Conservation (phyloP, 2,797 vertebrate genomes). For the Amniataba percoides region DNA sequence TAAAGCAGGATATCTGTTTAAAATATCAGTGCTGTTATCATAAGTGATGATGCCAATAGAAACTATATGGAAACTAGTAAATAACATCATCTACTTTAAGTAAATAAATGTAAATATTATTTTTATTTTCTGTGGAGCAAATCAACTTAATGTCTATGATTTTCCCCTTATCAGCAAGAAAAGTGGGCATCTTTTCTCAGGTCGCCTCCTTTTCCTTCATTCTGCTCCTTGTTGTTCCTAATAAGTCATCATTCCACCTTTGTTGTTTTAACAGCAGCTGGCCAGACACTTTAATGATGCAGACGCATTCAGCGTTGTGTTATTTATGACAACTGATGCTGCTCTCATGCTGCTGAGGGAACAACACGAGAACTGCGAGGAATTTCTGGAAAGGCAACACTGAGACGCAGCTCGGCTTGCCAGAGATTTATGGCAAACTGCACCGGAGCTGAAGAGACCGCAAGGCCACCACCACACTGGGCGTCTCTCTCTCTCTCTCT, state of each 20-base stretch:
- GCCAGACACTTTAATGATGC: constrained; percentile 66
- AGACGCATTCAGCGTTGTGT: constrained; percentile 51
- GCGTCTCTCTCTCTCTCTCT: too few species aligned
- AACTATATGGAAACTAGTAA: not conserved
- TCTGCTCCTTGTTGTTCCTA: constrained; percentile 2
- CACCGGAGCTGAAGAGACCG: constrained; percentile 57
- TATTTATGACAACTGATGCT: constrained; percentile 74
- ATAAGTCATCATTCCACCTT: constrained; percentile 27
- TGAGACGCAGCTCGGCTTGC: constrained; percentile 39
- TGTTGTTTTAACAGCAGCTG: constrained; percentile 47
- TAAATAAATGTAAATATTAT: not conserved
- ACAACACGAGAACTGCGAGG: constrained; percentile 61
- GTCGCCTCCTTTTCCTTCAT: constrained; percentile 4
- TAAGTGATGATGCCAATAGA: not conserved
- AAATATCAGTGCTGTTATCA: too few species aligned
- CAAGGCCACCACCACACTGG: constrained; percentile 39
- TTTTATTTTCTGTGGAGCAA: not conserved
- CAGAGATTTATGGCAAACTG: constrained; percentile 63
- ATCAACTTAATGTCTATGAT: not conserved
- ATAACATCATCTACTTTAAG: not conserved
- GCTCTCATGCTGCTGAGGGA: constrained; percentile 68
- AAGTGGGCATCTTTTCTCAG: not conserved
- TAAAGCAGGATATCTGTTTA: constrained; percentile 26
- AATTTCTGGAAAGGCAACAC: constrained; percentile 62
- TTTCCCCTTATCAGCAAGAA: not conserved